Base-by-base conservation (phyloP, 2,113 vertebrate species). In the Oreochromis niloticus region DNA sequence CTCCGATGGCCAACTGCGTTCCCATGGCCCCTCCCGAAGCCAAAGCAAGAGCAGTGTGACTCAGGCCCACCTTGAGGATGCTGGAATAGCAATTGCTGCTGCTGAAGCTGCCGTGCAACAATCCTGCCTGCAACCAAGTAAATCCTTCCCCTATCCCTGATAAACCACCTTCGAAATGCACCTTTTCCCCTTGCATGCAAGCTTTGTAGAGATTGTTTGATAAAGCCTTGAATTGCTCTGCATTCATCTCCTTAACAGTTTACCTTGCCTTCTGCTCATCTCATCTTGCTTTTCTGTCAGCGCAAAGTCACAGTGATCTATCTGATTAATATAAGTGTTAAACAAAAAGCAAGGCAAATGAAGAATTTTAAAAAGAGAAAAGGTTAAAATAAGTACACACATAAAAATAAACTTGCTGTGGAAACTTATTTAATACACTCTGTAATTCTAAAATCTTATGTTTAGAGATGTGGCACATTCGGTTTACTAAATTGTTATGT, bases 1-100 rank as follows among this genome's bases (percentile, higher is more conserved):
- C 36, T 99, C 99, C 0, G 99, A 99, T 92, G 98, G 98, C 92
- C 99, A 99, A 59, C 97, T 99, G 22, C 98, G 98, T 85, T 99
- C 98, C 66, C 98, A 99, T 0, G 98, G 98, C 88, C 99, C 99
- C 1, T 99, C 99, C 1, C 97, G 99, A 92, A 99, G 98, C 95
- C 99, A 99, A 97, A 99, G 99, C 97, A 99, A 99, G 97, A 98
- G 97, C 96, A 99, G 98, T 2, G 98, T 99, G 95, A 99, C 99
- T 87, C 99, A 99, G 96, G 97, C 97, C 39, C 98, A 99, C 95
- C 97, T 99, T 10, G 99, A 99, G 96, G 98, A 99, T 0, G 98
- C 98, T 82, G 98, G 99, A 88, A 98, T 97, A 90, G 98, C 98
- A 93, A 99, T 99, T 90, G 98, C 98, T 16, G 98, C 99, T 32